Evolutionary conservation across 2,797 vertebrate species (phyloP), one percentile per base, ranked within the genome.

Genomic region (Galaxias olidus): DNA sequence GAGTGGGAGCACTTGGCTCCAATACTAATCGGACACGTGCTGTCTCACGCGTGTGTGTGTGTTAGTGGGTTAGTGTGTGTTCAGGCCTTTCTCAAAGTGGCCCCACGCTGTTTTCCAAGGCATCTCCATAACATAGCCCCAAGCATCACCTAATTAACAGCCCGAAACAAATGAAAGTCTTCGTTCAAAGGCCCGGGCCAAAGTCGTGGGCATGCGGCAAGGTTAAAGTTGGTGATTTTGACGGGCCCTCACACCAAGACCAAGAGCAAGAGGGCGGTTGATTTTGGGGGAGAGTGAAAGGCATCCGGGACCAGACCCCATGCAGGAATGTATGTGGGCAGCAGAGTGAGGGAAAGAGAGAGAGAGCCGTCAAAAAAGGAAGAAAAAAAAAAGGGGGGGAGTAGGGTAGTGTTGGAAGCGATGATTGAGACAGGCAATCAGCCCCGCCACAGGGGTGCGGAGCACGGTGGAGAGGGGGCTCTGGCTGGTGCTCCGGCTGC

Each of bases 371-470:
- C 13, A 42, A 46, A 20, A 56, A 14, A 64, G 66, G 43, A 18
- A 48, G 18, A 72, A 55, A 63, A 63, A 78, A 79, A 79, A 80
- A 73, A 83, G 79, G 2, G 30, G 30, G 6, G 6, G 30, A 30
- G 30, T 30, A 30, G 30, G 30, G 30, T 30, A 30, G 30, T 30
- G 30, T 30, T 30, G 30, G 30, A 30, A 30, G 30, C 30, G 2
- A 89, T 87, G 86, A 90, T 89, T 85, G 87, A 89, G 84, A 86
- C 82, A 75, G 85, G 83, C 84, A 90, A 87, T 89, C 87, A 88
- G 83, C 69, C 76, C 75, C 81, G 61, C 87, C 77, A 78, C 79
- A 77, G 86, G 63, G 80, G 77, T 77, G 72, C 73, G 73, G 75
- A 79, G 83, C 77, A 30, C 30, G 78, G 74, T 71, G 81, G 79